Base-by-base conservation (phyloP, 2,888 invertebrate genomes). In the Tipula vernalis region DNA sequence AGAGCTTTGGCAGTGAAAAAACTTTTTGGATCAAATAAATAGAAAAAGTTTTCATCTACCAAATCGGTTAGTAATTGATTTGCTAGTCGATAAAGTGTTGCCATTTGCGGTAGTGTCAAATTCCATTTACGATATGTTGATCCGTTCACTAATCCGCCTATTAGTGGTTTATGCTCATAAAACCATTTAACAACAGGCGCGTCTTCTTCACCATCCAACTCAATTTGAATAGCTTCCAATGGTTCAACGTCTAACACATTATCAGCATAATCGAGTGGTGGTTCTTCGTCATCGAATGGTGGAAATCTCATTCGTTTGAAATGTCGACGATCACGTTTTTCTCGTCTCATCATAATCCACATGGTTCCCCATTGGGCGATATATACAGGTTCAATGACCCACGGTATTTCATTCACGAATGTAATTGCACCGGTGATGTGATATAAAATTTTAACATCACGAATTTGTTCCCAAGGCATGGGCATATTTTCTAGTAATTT, bases 291-390 rank as follows among this genome's bases (percentile, higher is more conserved):
- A 91, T 99, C 99, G 91, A 99, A 99, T 0, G 99, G 99, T 13
- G 99, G 99, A 91, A 99, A 99, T 89, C 99, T 94, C 99, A 99
- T 99, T 89, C 99, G 93, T 92, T 99, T 99, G 91, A 99, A 99
- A 91, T 99, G 99, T 42, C 99, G 94, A 91, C 99, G 96, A 93
- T 99, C 99, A 88, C 99, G 94, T 91, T 99, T 99, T 91, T 99
- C 99, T 89, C 99, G 94, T 89, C 99, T 94, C 99, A 99, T 99
- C 99, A 99, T 99, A 89, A 99, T 99, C 99, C 99, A 99, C 99
- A 99, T 99, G 0, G 99, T 98, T 83, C 99, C 99, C 99, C 99
- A 99, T 90, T 99, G 99, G 0, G 99, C 99, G 88, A 99, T 98
- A 91, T 99, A 99, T 5, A 99, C 96, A 0, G 99, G 99, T 90